phyloP scores from a whole-genome alignment of 2,888 invertebrate genomes.

The Eilema depressum region DNA sequence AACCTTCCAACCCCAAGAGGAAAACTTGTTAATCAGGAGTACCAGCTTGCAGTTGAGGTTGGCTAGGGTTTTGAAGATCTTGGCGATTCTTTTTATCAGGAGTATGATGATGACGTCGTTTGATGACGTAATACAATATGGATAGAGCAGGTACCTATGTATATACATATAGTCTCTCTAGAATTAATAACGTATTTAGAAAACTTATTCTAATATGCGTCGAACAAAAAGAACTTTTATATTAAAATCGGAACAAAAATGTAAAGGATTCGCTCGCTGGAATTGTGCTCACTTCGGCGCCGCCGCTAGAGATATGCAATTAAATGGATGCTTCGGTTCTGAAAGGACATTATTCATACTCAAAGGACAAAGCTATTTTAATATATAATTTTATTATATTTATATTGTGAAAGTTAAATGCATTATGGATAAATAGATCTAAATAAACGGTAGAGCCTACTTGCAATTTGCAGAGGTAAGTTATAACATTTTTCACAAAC shows the following conservation, averaged over 20 bases:
- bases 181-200: neutral
- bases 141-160: neutral
- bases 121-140: neutral
- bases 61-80: no score
- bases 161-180: no score
- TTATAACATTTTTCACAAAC: no score
- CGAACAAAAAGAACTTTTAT: neutral
- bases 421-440: neutral
- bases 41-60: no score
- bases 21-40: no score
- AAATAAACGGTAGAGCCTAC: neutral
- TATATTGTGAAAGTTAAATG: conserved; percentile 4
- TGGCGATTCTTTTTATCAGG: no score
- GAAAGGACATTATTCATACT: conserved; percentile 20
- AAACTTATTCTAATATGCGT: neutral
- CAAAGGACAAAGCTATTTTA: conserved; percentile 6
- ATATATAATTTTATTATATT: conserved; percentile 11
- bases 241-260: conserved; percentile 14
- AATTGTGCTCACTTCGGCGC: conserved; percentile 20
- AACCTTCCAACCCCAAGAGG: neutral
- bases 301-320: conserved; percentile 28
- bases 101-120: neutral
- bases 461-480: no score
- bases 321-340: conserved; percentile 22
- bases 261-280: conserved; percentile 6